Evolutionary conservation across 2,888 invertebrate species (phyloP), one percentile per base, ranked within the genome.

Genomic region (Cremastinae sp.): DNA sequence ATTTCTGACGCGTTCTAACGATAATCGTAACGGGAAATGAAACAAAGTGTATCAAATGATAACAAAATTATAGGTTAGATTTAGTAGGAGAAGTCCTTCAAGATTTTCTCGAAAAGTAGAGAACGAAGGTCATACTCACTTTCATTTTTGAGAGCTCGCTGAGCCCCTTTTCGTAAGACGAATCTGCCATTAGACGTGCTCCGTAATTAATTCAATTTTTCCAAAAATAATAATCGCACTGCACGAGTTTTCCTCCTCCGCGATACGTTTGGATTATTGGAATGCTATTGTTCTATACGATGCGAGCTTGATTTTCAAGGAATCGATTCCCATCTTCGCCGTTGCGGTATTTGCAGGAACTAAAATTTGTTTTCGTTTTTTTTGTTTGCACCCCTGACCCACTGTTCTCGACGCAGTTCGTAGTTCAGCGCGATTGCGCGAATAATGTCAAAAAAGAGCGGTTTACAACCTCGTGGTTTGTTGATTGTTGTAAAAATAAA

Each of bases 61-160:
- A 43, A 36, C 56, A 10, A 16, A 47, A 47, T 82, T 80, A 65
- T 49, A 82, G 82, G 82, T 84, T 82, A 79, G 62, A 7, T 7
- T 2, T 14, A 12, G 43, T 36, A 22, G 38, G 20, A 47, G 36
- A 38, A 49, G 59, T 7, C 38, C 36, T 59, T n/a, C 62, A 10
- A 51, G 16, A 5, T 14, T 20, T 9, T n/a, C 12, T 1, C 20
- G 16, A 7, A 34, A 16, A 20, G 12, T 20, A 3, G 49, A 2
- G 8, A 54, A 12, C 43, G 8, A 0, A 43, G 43, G 14, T 28
- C 41, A 54, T 14, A 64, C 78, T 71, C 79, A 88, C 89, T 85
- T 90, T 90, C 89, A 90, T 90, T 75, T 88, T 89, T 10, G 88
- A 85, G 41, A 89, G 81, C 75, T 90, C 89, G 7, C 85, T 86